A percentile compares a stretch with the other conserved stretches of the same genome.
Evolutionary conservation across 2,797 vertebrate genomes (phyloP).

Genomic region (Odontamblyopus lacepedii): DNA sequence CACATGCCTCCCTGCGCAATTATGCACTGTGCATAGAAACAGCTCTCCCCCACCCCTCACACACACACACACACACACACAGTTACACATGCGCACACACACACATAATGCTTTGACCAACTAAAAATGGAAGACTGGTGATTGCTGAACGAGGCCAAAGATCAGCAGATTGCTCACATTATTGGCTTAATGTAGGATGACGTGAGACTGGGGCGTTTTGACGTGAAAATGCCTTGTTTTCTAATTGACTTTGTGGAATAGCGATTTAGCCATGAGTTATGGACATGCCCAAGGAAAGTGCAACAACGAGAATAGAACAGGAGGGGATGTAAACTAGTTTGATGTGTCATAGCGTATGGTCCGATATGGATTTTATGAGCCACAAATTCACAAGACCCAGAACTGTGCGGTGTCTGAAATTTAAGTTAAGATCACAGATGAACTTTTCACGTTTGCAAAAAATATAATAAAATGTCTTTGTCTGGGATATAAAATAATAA

Average conservation of each 20-base stretch:
- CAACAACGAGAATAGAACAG: slow-evolving; percentile 19
- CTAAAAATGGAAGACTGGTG: slow-evolving; percentile 69
- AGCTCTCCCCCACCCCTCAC: slow-evolving; percentile 47
- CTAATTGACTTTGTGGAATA: slow-evolving; percentile 61
- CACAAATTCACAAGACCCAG: too few species aligned
- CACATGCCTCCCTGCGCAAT: slow-evolving; percentile 73
- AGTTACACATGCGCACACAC: too few species aligned
- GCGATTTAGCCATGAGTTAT: slow-evolving; percentile 28
- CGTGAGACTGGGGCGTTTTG: slow-evolving; percentile 1
- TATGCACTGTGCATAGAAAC: slow-evolving; percentile 69
- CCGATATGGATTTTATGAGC: too few species aligned
- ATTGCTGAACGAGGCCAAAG: slow-evolving; percentile 48
- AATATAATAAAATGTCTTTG: too few species aligned
- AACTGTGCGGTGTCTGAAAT: too few species aligned
- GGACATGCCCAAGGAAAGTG: slow-evolving; percentile 34
- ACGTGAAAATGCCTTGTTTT: slow-evolving; percentile 28
- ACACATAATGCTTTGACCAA: slow-evolving; percentile 59
- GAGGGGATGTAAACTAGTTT: slow-evolving; percentile 38
- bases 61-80: slow-evolving; percentile 26
- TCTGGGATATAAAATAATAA: too few species aligned
- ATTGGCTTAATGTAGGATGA: slow-evolving; percentile 22
- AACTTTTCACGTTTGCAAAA: too few species aligned
- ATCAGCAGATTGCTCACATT: slow-evolving; percentile 37
- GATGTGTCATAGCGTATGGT: slow-evolving; percentile 7
- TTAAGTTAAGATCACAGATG: too few species aligned